Base-by-base conservation (phyloP, 2,113 vertebrate genomes). In the Muntiacus reevesi region DNA sequence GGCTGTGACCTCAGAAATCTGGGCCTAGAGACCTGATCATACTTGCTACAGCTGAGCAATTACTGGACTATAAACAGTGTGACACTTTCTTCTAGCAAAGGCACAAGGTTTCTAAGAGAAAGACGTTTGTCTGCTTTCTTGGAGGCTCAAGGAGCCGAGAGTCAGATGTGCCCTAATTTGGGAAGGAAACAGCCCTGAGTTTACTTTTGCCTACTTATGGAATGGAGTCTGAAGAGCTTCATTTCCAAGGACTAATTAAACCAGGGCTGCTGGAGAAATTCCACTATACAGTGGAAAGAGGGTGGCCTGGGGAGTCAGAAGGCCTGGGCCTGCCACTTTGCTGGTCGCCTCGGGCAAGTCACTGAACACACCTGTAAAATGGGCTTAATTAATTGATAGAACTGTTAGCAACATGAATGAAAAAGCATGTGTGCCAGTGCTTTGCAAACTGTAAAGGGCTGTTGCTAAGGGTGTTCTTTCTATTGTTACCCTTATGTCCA, bases 401-500 rank as follows among this genome's bases (percentile, higher is more conserved):
- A 21, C 67, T 64, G 59, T 33, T 4, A 10, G 2, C 28, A 43
- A 23, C 36, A 25, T 6, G 54, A 59, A 21, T 25, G 52, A 87
- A 45, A 36, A 59, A 28, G 55, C 3, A 2, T 13, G 5, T 8
- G 36, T 9, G 23, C 6, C 17, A 40, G 52, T 6, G 36, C 50
- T 83, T 55, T 45, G 21, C 36, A 23, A 21, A 36, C 15, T 27
- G 2, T 36, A 21, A 78, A 97, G 81, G 88, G 43, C 86, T 16
- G 6, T 33, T 33, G 79, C 43, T 13, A 0, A 19, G 12, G 62
- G 88, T 16, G 28, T n/a, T 15, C 2, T 43, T 10, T 17, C 89
- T n/a, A 1, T 1, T 6, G 1, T 99, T 99, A 99, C 99, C 98
- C 99, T 98, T 94, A 99, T 98, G 97, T 99, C 99, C 98, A 99